Base-by-base conservation (phyloP, 1,140 invertebrate species). In the Nasonia giraulti region DNA sequence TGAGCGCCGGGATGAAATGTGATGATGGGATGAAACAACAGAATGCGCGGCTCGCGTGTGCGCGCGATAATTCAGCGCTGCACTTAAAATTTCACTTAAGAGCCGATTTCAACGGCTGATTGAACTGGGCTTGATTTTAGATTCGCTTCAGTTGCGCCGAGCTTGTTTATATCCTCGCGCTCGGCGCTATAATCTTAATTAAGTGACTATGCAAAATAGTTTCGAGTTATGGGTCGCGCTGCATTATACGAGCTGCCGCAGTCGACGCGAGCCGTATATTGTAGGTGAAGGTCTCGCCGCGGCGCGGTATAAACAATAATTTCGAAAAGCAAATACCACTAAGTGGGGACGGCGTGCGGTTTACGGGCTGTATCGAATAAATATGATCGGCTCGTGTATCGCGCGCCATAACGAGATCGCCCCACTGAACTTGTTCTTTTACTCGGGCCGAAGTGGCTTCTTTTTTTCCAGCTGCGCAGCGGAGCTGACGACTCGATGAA, bases 401-500 rank as follows among this genome's bases (percentile, higher is more conserved):
- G 27, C 27, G 33, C 33, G 33, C 5, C 5, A 37, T 37, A 37
- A 37, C 33, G 33, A 37, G 33, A 37, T 50, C 47, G 47, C 10
- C 47, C 47, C 14, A 50, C 40, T 14, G 33, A 75, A 75, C 69
- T 31, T 17, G 14, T 33, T 33, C 10, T 31, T 27, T 33, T 33
- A 33, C 27, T 27, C 69, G 23, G 23, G 14, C 0, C 50, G 14
- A 55, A 55, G 40, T 44, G 10, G 75, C 75, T 55, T 76, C 31
- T 69, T 44, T 69, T 68, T 40, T 37, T 23, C 74, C 1, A 1
- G 79, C 74, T 55, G 12, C 12, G 11, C 17, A 17, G 4, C 47
- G 17, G 5, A 62, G 55, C 55, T 73, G 55, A 84, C 77, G 47
- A 75, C 33, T n/a, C 73, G 77, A 82, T 80, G 84, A 85, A 89